Base-by-base conservation (phyloP, 2,797 vertebrate genomes). In the Oophaga sylvatica region DNA sequence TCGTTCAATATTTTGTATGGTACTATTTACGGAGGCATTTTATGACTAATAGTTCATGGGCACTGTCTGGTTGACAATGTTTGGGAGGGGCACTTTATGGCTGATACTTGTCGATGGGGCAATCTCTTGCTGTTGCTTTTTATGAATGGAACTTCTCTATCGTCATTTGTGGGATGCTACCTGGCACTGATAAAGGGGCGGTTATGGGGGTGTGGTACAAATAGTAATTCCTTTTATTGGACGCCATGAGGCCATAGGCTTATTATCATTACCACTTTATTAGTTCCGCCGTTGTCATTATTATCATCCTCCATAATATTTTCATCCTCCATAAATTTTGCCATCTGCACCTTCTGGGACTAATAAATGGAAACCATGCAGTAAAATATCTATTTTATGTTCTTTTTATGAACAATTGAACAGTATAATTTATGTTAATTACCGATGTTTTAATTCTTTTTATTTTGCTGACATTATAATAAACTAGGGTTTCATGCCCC, bases 351-450 rank as follows among this genome's bases (percentile, higher is more conserved):
- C 71, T 45, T 48, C 20, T 75, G 11, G 41, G 71, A 22, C 11
- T 41, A 1, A 1, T 75, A 48, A 22, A 45, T 12, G 35, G 19
- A 45, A 4, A 45, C 26, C 17, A 22, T 1, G 10, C 71, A 48
- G 65, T 75, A 12, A 75, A 48, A 75, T n/a, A 20, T 8, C 22
- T 48, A 7, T 48, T 75, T 48, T 13, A 48, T 75, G 41, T 41
- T 75, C 41, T n/a, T 75, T 75, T 73, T 75, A 19, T 73, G 70
- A 73, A 73, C 70, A 73, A 45, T 3, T 73, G 31, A 73, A 7
- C 11, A 75, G 41, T 48, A 75, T 75, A 13, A 75, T 48, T 75
- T 48, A 35, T 45, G 20, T 75, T 75, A 45, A 48, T 48, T 22
- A 75, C 20, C 48, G 71, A 75, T 75, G 3, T 75, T 75, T 53